phyloP scores from a whole-genome alignment of 2,113 vertebrate species.

The Hiodon alosoides region DNA sequence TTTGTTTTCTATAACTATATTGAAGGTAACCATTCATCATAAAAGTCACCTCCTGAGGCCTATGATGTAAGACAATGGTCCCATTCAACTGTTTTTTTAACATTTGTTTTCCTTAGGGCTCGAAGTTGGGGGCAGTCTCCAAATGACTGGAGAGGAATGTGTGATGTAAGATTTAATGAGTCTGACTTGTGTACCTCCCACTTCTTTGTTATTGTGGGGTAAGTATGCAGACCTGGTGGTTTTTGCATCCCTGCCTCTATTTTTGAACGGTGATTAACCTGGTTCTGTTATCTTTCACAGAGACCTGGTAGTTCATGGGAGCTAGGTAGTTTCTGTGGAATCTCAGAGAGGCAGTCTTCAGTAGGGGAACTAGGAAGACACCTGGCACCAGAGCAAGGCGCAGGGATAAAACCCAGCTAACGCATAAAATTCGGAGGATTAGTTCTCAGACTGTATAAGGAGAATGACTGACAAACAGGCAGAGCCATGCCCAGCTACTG shows the following conservation, averaged over 20 bases:
- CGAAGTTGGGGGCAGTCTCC: background rate
- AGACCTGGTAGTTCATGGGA: conserved; percentile 3
- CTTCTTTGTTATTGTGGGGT: conserved; percentile 1
- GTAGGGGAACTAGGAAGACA: background rate
- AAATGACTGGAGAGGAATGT: conserved; percentile 19
- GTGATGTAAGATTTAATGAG: conserved; percentile 40
- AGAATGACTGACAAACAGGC: background rate
- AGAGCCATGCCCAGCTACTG: background rate
- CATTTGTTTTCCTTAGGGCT: background rate
- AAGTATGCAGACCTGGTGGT: conserved; percentile 8
- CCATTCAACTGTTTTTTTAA: too few species aligned
- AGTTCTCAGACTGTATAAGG: too few species aligned
- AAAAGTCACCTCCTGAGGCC: background rate
- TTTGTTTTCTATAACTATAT: background rate
- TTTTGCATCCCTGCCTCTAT: conserved; percentile 10
- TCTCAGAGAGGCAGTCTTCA: background rate
- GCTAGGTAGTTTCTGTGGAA: background rate
- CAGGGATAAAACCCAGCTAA: background rate
- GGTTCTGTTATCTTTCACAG: conserved; percentile 8
- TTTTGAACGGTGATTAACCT: conserved; percentile 14
- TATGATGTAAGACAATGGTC: too few species aligned
- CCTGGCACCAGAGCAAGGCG: background rate
- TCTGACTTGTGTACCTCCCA: background rate
- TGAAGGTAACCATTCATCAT: background rate
- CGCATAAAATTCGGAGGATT: too few species aligned